Evolutionary conservation across 2,113 vertebrate species (phyloP), one percentile per base, ranked within the genome.

Genomic region (Coregonus clupeaformis): DNA sequence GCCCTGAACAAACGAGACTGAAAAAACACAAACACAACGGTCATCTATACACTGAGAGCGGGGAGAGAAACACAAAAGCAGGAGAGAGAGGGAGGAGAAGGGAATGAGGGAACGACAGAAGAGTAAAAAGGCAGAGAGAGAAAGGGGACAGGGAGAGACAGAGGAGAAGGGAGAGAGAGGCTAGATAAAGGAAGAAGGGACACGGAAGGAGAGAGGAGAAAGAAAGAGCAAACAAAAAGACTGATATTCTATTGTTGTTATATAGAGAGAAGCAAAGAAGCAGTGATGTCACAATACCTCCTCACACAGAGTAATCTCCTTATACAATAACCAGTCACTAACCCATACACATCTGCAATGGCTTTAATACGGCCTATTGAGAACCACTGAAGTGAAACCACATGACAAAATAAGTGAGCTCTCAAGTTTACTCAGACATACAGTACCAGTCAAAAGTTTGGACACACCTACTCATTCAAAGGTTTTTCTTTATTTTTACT

Each of bases 21-120:
- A 71, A 22, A 47, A 74, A 74, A 80, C 72, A 81, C 75, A 81
- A 80, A 71, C 73, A 25, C 32, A 80, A 72, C n/a, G 47, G 45
- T 68, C 36, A 74, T 74, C 36, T 68, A 7, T 52, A 57, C 64
- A 6, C 13, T 36, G 32, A 22, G 66, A 66, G 36, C 36, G 9
- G 9, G 36, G 29, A 32, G 29, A 66, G 29, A 66, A 36, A 32
- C 27, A 66, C 29, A 66, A 32, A 72, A 42, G n/a, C n/a, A n/a
- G n/a, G 30, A 60, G 32, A 42, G 36, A 25, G 14, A 42, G 36
- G 29, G 57, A 6, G 52, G 12, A n/a, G 14, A 30, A 20, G 57
- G 27, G 27, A n/a, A n/a, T n/a, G 25, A 13, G 18, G 20, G 27
- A 72, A 27, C 11, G 12, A 60, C 1, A 47, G 13, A 47, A 47